Conservation (phyloP, 2,888 invertebrate genomes). For the Caenorhabditis sp. region DNA sequence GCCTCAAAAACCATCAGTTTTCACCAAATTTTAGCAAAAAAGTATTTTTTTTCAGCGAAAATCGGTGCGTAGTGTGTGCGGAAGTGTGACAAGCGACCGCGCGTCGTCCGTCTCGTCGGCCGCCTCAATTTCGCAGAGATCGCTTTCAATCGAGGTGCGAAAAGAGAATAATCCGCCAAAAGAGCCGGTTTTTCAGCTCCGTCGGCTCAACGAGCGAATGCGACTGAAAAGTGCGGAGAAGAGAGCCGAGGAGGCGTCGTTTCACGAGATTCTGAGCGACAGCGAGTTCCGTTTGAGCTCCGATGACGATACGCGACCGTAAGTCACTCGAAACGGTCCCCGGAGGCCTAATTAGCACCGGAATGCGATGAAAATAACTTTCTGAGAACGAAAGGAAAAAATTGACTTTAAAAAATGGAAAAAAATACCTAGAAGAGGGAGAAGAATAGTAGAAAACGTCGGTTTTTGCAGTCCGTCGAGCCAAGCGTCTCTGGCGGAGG, state of each 20-base stretch:
- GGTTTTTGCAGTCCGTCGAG: conserved; percentile 44
- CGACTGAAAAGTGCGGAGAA: neutral
- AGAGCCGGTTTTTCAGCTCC: no score
- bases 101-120: conserved; percentile 27
- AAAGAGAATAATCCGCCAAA: neutral
- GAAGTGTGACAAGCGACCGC: conserved; percentile 42
- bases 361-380: no score
- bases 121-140: conserved; percentile 9
- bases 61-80: neutral
- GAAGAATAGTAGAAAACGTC: conserved; percentile 1
- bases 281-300: conserved; percentile 9
- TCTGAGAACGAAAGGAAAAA: no score
- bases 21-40: neutral
- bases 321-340: neutral
- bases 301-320: conserved; percentile 36
- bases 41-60: conserved; percentile 19
- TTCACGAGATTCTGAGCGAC: neutral
- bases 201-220: neutral
- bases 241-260: neutral
- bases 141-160: conserved; percentile 19
- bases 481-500: conserved; percentile 28
- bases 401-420: no score
- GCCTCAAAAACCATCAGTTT: neutral
- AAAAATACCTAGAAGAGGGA: neutral
- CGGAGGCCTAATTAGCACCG: neutral